phyloP scores from a whole-genome alignment of 2,797 vertebrate genomes.

The Rhinella marina region DNA sequence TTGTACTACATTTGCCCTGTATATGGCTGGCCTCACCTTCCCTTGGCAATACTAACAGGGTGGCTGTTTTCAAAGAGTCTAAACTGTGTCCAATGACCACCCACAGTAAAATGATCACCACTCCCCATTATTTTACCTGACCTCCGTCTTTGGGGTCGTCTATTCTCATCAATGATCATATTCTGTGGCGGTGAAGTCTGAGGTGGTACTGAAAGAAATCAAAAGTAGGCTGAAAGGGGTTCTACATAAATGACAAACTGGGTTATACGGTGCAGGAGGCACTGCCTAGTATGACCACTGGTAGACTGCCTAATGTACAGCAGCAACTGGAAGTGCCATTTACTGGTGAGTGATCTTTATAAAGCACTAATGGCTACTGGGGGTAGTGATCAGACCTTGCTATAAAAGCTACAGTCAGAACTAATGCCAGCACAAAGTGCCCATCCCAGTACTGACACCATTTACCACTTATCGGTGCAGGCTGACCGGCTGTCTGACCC shows the following conservation, averaged over 20 bases:
- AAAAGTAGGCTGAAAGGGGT: constrained; percentile 8
- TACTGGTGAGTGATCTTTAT: constrained; percentile 59
- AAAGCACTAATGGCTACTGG: neutral
- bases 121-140: constrained; percentile 77
- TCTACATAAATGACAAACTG: constrained; percentile 5
- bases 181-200: constrained; percentile 73
- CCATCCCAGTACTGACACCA: neutral
- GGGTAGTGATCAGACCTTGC: neutral
- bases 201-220: constrained; percentile 66
- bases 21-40: neutral
- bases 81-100: neutral
- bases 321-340: constrained; percentile 15
- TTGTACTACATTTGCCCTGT: neutral
- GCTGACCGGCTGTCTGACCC: constrained; percentile 55
- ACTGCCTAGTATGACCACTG: neutral
- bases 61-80: neutral
- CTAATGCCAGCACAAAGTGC: neutral
- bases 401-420: neutral
- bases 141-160: constrained; percentile 82
- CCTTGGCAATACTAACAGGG: neutral
- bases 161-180: constrained; percentile 83
- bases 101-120: neutral
- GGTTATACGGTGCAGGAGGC: neutral
- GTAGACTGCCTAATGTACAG: fast-evolving
- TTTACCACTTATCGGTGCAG: constrained; percentile 48